Conservation (phyloP, 1,140 invertebrate species). For the Habropoda laboriosa region DNA sequence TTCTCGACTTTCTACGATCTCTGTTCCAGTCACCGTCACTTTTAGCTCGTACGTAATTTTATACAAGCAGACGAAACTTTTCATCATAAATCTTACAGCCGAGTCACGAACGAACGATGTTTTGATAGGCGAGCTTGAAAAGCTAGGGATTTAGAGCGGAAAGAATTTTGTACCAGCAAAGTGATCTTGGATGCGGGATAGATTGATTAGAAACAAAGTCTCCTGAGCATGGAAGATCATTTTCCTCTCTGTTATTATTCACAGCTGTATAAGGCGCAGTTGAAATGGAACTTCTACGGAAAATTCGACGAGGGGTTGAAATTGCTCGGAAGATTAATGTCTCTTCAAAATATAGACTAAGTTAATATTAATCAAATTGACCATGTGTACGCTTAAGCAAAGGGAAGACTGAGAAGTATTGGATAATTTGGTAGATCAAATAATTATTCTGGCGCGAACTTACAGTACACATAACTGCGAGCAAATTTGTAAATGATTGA, state of each 20-base stretch:
- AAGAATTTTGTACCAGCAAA: not conserved
- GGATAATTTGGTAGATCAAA: too few relatives aligned
- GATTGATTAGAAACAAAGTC: slow-evolving; percentile 11
- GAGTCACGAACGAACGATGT: not conserved
- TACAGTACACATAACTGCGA: too few relatives aligned
- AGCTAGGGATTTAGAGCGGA: not conserved
- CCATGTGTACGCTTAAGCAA: too few relatives aligned
- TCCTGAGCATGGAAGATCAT: not conserved
- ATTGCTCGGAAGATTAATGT: not conserved
- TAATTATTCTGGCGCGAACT: too few relatives aligned
- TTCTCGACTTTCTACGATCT: not conserved
- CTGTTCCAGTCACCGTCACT: slow-evolving; percentile 3
- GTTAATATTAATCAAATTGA: too few relatives aligned
- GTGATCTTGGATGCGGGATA: not conserved
- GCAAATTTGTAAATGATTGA: too few relatives aligned
- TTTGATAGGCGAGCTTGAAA: not conserved
- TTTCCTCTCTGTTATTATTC: slow-evolving; percentile 11
- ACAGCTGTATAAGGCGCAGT: not conserved
- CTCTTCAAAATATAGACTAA: not conserved
- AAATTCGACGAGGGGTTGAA: not conserved
- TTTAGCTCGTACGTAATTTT: not conserved
- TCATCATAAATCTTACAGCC: not conserved
- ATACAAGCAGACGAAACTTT: not conserved
- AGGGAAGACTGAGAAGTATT: too few relatives aligned
- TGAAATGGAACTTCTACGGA: not conserved